Evolutionary conservation across 2,888 invertebrate genomes (phyloP).

Genomic region (Plagodis dolabraria): DNA sequence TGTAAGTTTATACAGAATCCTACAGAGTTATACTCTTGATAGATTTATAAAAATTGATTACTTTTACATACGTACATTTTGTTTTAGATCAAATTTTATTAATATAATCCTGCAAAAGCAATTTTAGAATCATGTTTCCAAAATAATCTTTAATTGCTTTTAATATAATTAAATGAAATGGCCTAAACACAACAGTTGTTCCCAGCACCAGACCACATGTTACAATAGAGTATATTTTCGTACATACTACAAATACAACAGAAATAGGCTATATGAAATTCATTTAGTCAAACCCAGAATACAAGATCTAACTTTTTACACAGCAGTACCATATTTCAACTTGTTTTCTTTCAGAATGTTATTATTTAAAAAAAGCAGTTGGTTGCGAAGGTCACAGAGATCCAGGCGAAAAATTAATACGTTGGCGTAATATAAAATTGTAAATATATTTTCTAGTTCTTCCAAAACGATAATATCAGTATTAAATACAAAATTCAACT

Average conservation of each 20-base stretch:
- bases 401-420: slow-evolving; percentile 75
- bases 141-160: neutral
- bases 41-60: too few relatives aligned
- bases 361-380: slow-evolving; percentile 34
- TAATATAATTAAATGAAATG: slow-evolving; percentile 3
- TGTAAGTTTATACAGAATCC: neutral
- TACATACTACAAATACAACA: slow-evolving; percentile 73
- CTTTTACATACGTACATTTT: too few relatives aligned
- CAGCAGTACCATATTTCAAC: slow-evolving; percentile 48
- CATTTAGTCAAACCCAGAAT: slow-evolving; percentile 83
- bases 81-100: too few relatives aligned
- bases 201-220: slow-evolving; percentile 62
- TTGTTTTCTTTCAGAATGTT: slow-evolving; percentile 8
- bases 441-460: slow-evolving; percentile 84
- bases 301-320: slow-evolving; percentile 85
- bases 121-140: neutral
- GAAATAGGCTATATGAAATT: slow-evolving; percentile 79
- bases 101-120: too few relatives aligned
- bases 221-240: slow-evolving; percentile 83
- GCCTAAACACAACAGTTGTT: slow-evolving; percentile 39
- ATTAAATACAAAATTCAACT: slow-evolving; percentile 84
- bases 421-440: slow-evolving; percentile 75
- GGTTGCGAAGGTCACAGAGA: slow-evolving; percentile 81
- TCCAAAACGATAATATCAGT: slow-evolving; percentile 81
- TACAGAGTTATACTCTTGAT: too few relatives aligned